Conservation (phyloP, 1,140 invertebrate species). For the Andricus grossulariae region DNA sequence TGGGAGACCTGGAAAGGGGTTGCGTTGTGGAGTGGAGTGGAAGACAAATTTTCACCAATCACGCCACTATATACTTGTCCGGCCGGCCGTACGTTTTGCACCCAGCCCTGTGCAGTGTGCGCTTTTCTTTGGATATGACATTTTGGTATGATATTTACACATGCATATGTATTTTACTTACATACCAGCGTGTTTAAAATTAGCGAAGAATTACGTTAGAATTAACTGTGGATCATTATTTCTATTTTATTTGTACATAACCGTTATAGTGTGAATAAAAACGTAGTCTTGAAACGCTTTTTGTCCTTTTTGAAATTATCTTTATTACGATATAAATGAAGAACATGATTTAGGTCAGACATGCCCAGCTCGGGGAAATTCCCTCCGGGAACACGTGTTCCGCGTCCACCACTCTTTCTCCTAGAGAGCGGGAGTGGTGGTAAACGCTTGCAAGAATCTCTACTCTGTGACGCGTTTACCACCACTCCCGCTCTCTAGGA, state of each 20-base stretch:
- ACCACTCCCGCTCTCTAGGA: too few species aligned
- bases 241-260: conserved; percentile 63
- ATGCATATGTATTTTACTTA: conserved; percentile 39
- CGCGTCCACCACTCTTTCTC: too few species aligned
- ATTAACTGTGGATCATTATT: conserved; percentile 49
- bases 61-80: too few species aligned
- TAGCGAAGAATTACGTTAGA: conserved; percentile 43
- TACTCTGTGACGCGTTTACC: too few species aligned
- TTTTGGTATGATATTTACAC: conserved; percentile 37
- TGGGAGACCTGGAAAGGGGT: too few species aligned
- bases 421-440: too few species aligned
- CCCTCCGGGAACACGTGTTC: too few species aligned
- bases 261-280: conserved; percentile 64
- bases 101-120: conserved; percentile 39
- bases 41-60: not conserved
- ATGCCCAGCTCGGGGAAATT: too few species aligned
- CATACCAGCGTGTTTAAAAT: conserved; percentile 46
- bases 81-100: not conserved
- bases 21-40: not conserved
- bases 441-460: too few species aligned
- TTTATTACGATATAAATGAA: not conserved
- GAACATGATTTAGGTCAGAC: too few species aligned
- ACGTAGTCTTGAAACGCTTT: conserved; percentile 36
- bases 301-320: not conserved
- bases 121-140: conserved; percentile 32